These are phyloP conservation scores for Eupristina koningsbergeri DNA, from an alignment of 1,140 invertebrate genomes.

Conservation along the genomic window DNA sequence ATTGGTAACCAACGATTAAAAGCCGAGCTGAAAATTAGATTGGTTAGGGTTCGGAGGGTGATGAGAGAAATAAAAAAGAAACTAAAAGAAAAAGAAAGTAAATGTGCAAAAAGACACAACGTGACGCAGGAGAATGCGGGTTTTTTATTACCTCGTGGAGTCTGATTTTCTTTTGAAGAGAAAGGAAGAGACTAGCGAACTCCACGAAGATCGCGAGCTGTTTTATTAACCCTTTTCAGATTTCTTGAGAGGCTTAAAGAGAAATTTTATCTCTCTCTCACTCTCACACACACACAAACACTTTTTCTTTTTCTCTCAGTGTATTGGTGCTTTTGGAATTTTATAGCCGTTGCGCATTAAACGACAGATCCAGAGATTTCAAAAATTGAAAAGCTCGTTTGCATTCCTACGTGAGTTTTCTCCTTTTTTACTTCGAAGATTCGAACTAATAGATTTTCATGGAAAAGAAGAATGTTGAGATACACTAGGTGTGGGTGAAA, in stretches of 20 bases:
- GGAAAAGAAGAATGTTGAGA: background rate
- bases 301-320: background rate
- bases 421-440: background rate
- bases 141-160: constrained; percentile 39
- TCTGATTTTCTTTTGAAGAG: constrained; percentile 22
- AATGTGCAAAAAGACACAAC: constrained; percentile 6
- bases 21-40: constrained; percentile 41
- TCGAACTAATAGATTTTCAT: constrained; percentile 15
- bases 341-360: constrained; percentile 21
- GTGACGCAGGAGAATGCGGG: constrained; percentile 38
- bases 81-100: background rate
- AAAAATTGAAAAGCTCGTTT: constrained; percentile 44
- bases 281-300: too few relatives aligned
- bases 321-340: constrained; percentile 11
- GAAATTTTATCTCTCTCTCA: constrained; percentile 15
- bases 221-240: constrained; percentile 50
- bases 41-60: background rate
- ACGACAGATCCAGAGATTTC: constrained; percentile 38
- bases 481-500: background rate
- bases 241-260: constrained; percentile 22
- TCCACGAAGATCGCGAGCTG: constrained; percentile 11
- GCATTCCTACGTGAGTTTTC: background rate
- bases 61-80: constrained; percentile 18
- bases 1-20: constrained; percentile 32
- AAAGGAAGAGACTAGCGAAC: background rate